These are phyloP conservation scores for Cyrtodaria siliqua DNA, from an alignment of 2,888 invertebrate species.

Conservation along the genomic window DNA sequence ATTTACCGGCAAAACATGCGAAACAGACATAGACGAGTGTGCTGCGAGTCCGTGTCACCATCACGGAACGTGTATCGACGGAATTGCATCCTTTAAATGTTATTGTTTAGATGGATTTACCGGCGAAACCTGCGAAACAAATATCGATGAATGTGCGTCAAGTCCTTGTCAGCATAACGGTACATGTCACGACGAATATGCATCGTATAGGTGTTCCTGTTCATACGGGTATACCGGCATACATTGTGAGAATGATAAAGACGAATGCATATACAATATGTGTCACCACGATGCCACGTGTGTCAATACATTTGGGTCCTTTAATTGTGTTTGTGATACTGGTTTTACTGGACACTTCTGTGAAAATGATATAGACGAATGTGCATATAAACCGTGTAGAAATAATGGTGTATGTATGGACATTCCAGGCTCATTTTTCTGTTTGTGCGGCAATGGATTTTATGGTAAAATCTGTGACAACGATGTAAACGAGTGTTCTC, in stretches of 20 bases:
- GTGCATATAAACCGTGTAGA: conserved; percentile 1
- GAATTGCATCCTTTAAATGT: neutral
- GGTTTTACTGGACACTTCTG: neutral
- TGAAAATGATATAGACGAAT: neutral
- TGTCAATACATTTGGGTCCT: neutral
- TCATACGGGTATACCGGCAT: conserved; percentile 22
- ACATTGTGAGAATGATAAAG: conserved; percentile 27
- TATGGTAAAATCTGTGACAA: conserved; percentile 6
- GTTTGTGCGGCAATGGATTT: neutral
- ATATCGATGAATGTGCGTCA: neutral
- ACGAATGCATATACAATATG: conserved; percentile 30
- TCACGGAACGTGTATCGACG: neutral
- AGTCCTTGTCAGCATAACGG: conserved; percentile 1
- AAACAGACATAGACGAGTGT: neutral
- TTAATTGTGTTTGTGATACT: neutral
- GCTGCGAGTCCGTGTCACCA: neutral
- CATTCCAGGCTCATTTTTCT: neutral
- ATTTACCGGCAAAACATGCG: neutral
- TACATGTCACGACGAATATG: neutral
- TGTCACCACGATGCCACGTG: conserved; percentile 38
- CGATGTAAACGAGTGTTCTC: conserved; percentile 36
- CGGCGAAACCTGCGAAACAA: neutral
- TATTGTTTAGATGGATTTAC: neutral
- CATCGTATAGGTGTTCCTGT: conserved; percentile 28
- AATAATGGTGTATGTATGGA: conserved; percentile 6